These are phyloP conservation scores for Paragorgia papillata DNA, from an alignment of 92 coral and sea anemone species.

Conservation along the genomic window DNA sequence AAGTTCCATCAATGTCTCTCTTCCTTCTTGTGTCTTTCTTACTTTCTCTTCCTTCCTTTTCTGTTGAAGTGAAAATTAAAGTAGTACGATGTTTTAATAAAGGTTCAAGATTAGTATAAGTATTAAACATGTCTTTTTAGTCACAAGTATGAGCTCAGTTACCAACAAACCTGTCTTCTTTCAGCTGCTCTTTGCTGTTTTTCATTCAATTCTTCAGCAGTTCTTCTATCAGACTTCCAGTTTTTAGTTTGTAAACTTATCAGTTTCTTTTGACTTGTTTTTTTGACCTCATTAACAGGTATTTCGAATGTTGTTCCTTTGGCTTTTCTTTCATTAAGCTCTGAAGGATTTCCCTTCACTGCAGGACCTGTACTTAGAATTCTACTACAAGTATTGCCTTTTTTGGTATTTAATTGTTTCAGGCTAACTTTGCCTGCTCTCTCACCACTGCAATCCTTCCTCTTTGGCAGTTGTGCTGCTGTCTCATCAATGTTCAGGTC, in stretches of 20 bases:
- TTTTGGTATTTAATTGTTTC: not conserved
- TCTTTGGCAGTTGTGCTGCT: slow-evolving; percentile 4
- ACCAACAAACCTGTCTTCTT: slow-evolving; percentile 83
- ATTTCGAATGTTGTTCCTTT: slow-evolving; percentile 70
- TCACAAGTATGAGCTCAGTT: too few species aligned
- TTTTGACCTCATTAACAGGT: slow-evolving; percentile 53
- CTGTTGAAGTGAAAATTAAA: slow-evolving; percentile 37
- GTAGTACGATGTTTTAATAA: not conserved
- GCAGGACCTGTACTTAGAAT: not conserved
- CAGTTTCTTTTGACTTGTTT: slow-evolving; percentile 46
- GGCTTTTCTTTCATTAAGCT: slow-evolving; percentile 17
- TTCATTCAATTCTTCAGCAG: slow-evolving; percentile 76
- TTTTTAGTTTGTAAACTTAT: slow-evolving; percentile 49
- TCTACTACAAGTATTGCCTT: too few species aligned
- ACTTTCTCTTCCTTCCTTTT: slow-evolving; percentile 67
- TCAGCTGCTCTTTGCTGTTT: slow-evolving; percentile 83
- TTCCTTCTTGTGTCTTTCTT: slow-evolving; percentile 62
- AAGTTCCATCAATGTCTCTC: slow-evolving; percentile 75
- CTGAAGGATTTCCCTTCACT: not conserved
- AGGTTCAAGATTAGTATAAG: too few species aligned
- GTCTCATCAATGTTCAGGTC: slow-evolving; percentile 69
- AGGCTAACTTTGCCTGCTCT: not conserved
- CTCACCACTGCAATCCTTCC: slow-evolving; percentile 1
- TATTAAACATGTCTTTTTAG: too few species aligned
- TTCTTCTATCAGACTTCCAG: slow-evolving; percentile 21